Percentiles rank a stretch among this genome's conserved stretches.
phyloP scores from a whole-genome alignment of 1,140 invertebrate genomes.

The Hylyphantes graminicola region DNA sequence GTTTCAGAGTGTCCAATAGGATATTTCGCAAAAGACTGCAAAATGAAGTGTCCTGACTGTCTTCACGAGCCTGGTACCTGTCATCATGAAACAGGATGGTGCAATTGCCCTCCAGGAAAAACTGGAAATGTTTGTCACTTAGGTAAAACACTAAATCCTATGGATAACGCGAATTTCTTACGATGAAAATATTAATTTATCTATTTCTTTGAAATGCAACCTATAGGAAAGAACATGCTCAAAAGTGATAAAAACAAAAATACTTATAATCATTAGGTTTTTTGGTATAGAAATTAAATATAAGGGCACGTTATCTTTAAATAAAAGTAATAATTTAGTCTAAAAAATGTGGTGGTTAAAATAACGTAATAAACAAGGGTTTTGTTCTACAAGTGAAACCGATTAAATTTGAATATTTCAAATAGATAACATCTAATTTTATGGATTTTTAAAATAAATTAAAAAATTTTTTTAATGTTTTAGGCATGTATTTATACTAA shows the following conservation, averaged over 20 bases:
- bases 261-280: not conserved
- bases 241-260: not conserved
- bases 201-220: not conserved
- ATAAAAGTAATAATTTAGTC: too few relatives aligned
- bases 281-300: not conserved
- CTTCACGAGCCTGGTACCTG: constrained; percentile 71
- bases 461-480: too few relatives aligned
- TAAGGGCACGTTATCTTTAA: too few relatives aligned
- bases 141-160: constrained; percentile 63
- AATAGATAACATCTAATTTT: too few relatives aligned
- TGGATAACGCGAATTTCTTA: too few relatives aligned
- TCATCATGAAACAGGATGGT: constrained; percentile 85
- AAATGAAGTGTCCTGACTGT: constrained; percentile 63
- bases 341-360: too few relatives aligned
- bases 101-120: constrained; percentile 88
- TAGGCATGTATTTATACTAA: too few relatives aligned
- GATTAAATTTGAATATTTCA: too few relatives aligned
- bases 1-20: constrained; percentile 50
- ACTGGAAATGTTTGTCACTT: constrained; percentile 81
- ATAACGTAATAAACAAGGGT: too few relatives aligned
- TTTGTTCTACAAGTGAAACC: too few relatives aligned
- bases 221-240: not conserved
- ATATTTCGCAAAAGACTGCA: constrained; percentile 71
- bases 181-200: too few relatives aligned
- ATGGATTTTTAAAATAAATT: too few relatives aligned